A percentile compares a stretch with the other conserved stretches of the same genome.
These are phyloP conservation scores for Coleophora flavipennella DNA, from an alignment of 2,888 invertebrate species.

Conservation along the genomic window DNA sequence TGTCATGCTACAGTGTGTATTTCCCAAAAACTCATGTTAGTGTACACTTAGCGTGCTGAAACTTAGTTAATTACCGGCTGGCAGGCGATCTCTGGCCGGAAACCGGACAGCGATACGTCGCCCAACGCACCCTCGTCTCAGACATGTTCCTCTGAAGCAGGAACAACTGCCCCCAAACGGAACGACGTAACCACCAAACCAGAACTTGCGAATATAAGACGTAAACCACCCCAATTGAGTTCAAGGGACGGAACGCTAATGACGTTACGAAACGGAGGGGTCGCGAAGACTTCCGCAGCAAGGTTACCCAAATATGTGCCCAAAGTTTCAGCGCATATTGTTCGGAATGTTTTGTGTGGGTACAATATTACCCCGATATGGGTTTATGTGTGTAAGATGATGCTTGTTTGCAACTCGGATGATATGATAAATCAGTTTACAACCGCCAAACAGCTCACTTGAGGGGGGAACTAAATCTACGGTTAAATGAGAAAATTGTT, in stretches of 20 bases:
- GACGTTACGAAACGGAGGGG: slow-evolving; percentile 24
- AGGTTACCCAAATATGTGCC: slow-evolving; percentile 56
- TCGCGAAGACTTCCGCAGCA: slow-evolving; percentile 38
- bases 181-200: neutral
- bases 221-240: neutral
- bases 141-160: slow-evolving; percentile 44
- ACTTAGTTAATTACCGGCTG: slow-evolving; percentile 64
- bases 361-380: slow-evolving; percentile 44
- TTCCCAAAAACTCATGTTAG: too few relatives aligned
- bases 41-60: slow-evolving; percentile 21
- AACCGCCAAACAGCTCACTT: slow-evolving; percentile 59
- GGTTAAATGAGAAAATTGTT: slow-evolving; percentile 61
- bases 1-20: too few relatives aligned
- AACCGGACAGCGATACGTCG: slow-evolving; percentile 68
- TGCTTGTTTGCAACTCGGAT: slow-evolving; percentile 64
- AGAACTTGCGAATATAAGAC: neutral
- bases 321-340: slow-evolving; percentile 53
- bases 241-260: slow-evolving; percentile 15
- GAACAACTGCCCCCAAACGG: slow-evolving; percentile 10
- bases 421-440: slow-evolving; percentile 72
- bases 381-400: slow-evolving; percentile 72
- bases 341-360: slow-evolving; percentile 49
- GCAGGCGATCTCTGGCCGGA: slow-evolving; percentile 53
- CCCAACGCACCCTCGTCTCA: slow-evolving; percentile 58
- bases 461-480: slow-evolving; percentile 53